Percentiles rank a stretch among this genome's conserved stretches.
phyloP scores from a whole-genome alignment of 2,113 vertebrate species.

The Psammodynastes pulverulentus region DNA sequence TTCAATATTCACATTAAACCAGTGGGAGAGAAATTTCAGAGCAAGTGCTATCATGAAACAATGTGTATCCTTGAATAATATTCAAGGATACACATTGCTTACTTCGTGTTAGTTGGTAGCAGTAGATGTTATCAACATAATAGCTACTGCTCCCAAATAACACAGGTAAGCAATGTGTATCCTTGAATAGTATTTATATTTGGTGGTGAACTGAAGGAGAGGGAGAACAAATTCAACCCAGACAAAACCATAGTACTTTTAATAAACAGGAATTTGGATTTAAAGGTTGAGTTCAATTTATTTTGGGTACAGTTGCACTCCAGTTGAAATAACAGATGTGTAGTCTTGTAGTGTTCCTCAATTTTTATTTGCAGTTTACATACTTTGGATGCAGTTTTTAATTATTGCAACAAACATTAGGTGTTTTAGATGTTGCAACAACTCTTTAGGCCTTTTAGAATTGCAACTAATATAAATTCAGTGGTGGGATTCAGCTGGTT shows the following conservation, averaged over 20 bases:
- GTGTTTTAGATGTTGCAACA: neutral
- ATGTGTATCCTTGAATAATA: neutral
- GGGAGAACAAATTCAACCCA: neutral
- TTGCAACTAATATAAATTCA: neutral
- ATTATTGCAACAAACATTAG: neutral
- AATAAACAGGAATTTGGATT: neutral
- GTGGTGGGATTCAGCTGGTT: no score
- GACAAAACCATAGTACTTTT: neutral
- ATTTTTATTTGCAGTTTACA: neutral
- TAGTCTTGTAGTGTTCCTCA: neutral
- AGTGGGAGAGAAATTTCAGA: neutral
- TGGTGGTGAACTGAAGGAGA: neutral
- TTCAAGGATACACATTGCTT: neutral
- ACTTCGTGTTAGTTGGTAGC: neutral
- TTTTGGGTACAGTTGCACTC: neutral
- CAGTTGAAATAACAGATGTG: neutral
- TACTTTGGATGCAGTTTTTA: neutral
- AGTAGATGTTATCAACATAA: neutral
- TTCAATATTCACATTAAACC: neutral
- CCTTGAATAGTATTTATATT: neutral
- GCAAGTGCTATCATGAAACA: neutral
- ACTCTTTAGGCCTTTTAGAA: neutral
- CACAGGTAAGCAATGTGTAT: neutral
- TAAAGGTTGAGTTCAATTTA: neutral
- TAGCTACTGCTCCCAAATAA: neutral